Evolutionary conservation across 2,113 vertebrate genomes (phyloP).

Genomic region (Syngnathoides biaculeatus): DNA sequence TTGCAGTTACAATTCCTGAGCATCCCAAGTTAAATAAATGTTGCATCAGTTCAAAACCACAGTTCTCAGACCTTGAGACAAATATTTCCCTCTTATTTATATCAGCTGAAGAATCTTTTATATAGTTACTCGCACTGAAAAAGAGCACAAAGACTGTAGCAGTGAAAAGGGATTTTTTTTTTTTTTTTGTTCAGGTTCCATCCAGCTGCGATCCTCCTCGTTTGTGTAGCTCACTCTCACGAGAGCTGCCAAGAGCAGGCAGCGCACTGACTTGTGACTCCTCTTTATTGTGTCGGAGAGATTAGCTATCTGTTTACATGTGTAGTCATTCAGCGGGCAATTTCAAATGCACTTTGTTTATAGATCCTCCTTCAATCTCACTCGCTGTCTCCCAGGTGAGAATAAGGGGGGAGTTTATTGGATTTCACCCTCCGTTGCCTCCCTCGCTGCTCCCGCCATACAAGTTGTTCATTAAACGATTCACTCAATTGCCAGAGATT

Average conservation of each 20-base stretch:
- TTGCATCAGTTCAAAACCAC: neutral
- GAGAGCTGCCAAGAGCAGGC: constrained; percentile 30
- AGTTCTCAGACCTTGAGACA: neutral
- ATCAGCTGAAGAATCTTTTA: neutral
- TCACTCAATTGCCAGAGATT: constrained; percentile 66
- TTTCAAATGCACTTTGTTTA: constrained; percentile 69
- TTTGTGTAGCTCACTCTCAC: constrained; percentile 18
- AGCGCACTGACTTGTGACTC: constrained; percentile 56
- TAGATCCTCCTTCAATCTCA: constrained; percentile 55
- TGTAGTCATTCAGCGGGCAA: constrained; percentile 61
- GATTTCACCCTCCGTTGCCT: constrained; percentile 66
- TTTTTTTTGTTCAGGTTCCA: too few species aligned
- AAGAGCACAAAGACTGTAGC: neutral
- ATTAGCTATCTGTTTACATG: constrained; percentile 72
- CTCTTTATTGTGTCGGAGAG: constrained; percentile 61
- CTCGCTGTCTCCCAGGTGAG: constrained; percentile 61
- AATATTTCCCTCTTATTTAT: neutral
- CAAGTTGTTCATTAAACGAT: constrained; percentile 71
- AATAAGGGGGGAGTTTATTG: constrained; percentile 62
- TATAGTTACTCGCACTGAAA: neutral
- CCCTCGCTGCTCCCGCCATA: constrained; percentile 42
- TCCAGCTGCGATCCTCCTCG: constrained; percentile 6
- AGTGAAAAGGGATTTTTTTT: constrained; percentile 28
- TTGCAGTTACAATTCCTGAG: neutral
- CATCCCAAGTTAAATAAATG: neutral